Conservation (phyloP, 2,888 invertebrate species). For the Eupithecia subfuscata region DNA sequence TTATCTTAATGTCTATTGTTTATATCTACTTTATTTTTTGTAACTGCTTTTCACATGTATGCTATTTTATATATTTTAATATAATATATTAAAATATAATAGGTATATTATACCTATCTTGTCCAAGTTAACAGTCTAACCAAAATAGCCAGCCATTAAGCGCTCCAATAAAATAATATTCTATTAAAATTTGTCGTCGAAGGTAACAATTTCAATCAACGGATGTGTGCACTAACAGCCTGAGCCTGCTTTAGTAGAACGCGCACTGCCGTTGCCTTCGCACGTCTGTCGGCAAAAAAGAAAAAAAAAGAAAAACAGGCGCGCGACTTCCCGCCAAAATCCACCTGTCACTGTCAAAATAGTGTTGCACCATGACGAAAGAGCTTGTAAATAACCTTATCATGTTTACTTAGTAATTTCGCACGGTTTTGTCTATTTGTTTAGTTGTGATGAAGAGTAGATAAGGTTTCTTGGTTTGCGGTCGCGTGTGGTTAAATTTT, state of each 20-base stretch:
- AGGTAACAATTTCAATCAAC: slow-evolving; percentile 31
- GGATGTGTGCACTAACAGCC: slow-evolving; percentile 41
- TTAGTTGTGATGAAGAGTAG: slow-evolving; percentile 68
- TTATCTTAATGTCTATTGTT: too few species aligned
- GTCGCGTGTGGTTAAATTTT: slow-evolving; percentile 66
- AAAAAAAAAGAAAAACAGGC: not conserved
- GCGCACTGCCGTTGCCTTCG: slow-evolving; percentile 57
- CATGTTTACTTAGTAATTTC: slow-evolving; percentile 43
- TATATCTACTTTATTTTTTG: too few species aligned
- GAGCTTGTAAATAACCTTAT: slow-evolving; percentile 11
- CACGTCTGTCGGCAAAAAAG: slow-evolving; percentile 50
- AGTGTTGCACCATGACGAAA: slow-evolving; percentile 11
- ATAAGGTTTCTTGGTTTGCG: slow-evolving; percentile 72
- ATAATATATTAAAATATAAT: too few species aligned
- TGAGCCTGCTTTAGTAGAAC: slow-evolving; percentile 50
- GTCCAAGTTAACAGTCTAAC: not conserved
- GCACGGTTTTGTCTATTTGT: slow-evolving; percentile 66
- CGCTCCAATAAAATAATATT: not conserved
- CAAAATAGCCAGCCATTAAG: not conserved
- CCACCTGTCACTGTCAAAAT: slow-evolving; percentile 33
- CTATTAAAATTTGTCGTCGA: slow-evolving; percentile 29
- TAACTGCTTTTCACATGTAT: too few species aligned
- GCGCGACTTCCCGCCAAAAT: slow-evolving; percentile 10
- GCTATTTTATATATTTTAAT: too few species aligned
- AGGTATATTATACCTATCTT: too few species aligned